Conservation (phyloP, 2,113 vertebrate species). For the Pterocles orientalis region DNA sequence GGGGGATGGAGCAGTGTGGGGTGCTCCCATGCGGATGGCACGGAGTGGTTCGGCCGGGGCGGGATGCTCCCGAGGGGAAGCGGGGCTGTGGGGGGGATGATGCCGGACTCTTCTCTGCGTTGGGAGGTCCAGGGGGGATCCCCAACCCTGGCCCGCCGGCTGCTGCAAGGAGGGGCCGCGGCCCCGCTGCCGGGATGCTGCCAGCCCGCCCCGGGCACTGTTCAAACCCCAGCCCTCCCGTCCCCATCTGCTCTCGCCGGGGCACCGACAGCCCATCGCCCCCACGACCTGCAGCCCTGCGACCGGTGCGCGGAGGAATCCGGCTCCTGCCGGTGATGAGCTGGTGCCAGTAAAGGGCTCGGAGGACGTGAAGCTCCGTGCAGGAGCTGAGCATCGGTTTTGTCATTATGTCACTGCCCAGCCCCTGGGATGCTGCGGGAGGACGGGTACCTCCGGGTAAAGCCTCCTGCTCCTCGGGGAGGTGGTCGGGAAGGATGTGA, state of each 20-base stretch:
- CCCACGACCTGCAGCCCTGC: conserved; percentile 24
- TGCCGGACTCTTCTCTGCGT: fast-evolving
- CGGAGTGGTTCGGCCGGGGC: neutral
- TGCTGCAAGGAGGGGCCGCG: neutral
- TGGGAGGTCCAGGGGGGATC: neutral
- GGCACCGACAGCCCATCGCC: conserved; percentile 4
- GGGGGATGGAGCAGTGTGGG: neutral
- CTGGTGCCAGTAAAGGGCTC: conserved; percentile 8
- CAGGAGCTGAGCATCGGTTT: neutral
- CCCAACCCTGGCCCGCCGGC: neutral
- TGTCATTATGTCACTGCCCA: conserved; percentile 3
- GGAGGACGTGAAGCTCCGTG: neutral
- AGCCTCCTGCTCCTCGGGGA: neutral
- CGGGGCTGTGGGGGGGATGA: neutral
- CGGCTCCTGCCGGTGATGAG: conserved; percentile 9
- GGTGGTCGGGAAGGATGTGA: neutral
- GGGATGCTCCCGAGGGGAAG: neutral
- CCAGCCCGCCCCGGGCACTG: neutral
- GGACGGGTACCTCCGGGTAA: neutral
- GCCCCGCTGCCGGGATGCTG: neutral
- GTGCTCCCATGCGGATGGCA: neutral
- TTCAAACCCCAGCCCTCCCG: neutral
- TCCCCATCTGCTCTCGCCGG: conserved; percentile 24
- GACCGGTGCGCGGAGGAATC: conserved; percentile 19
- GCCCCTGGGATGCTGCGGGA: neutral